These are phyloP conservation scores for Oreochromis tanganicae DNA, from an alignment of 2,113 vertebrate species.

Conservation along the genomic window DNA sequence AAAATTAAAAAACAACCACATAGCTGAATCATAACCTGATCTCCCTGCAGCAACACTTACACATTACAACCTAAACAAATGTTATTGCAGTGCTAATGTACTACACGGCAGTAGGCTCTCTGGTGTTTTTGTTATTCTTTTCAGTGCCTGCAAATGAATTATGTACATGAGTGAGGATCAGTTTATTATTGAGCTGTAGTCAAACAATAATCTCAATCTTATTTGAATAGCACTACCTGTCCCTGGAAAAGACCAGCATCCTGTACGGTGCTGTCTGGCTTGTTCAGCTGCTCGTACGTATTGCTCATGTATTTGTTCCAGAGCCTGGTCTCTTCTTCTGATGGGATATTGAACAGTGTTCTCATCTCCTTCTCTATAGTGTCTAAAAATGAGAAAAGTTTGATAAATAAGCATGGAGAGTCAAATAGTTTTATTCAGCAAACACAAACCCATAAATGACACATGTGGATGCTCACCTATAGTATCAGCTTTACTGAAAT, in stretches of 20 bases:
- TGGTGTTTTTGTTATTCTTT: not conserved
- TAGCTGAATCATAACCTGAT: not conserved
- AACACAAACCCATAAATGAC: not conserved
- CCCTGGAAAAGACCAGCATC: slow-evolving; percentile 93
- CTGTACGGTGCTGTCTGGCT: slow-evolving; percentile 92
- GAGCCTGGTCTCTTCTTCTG: slow-evolving; percentile 86
- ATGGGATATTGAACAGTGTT: slow-evolving; percentile 85
- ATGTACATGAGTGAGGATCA: not conserved
- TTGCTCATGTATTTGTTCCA: slow-evolving; percentile 96
- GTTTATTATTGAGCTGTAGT: not conserved
- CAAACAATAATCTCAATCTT: not conserved
- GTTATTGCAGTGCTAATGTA: not conserved
- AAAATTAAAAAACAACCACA: not conserved
- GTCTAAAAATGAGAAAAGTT: slow-evolving; percentile 62
- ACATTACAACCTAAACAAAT: not conserved
- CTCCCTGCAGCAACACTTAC: not conserved
- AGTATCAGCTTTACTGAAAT: slow-evolving; percentile 95
- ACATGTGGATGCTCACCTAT: slow-evolving; percentile 74
- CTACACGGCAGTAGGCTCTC: not conserved
- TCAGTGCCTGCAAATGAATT: not conserved
- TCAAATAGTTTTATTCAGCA: not conserved
- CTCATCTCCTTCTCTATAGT: slow-evolving; percentile 93
- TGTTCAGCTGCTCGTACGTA: slow-evolving; percentile 88
- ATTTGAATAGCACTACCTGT: slow-evolving; percentile 76
- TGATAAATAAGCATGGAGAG: not conserved